Evolutionary conservation across 1,140 invertebrate genomes (phyloP).

Genomic region (Diorhabda elongata): DNA sequence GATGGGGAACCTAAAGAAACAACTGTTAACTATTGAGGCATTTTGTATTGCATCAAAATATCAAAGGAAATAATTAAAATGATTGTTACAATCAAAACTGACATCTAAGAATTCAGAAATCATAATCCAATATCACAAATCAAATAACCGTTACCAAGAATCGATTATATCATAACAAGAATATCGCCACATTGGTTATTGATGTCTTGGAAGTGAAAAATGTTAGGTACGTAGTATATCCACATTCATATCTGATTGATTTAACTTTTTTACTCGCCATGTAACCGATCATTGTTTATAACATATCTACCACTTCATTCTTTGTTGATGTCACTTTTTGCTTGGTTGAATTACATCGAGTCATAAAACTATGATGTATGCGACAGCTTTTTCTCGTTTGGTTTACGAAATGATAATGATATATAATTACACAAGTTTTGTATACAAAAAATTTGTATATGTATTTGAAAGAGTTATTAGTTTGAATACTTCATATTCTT

Average conservation of each 20-base stretch:
- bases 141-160: background rate
- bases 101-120: background rate
- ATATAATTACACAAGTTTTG: no score
- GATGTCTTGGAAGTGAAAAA: background rate
- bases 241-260: background rate
- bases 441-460: no score
- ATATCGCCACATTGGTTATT: background rate
- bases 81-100: background rate
- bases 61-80: background rate
- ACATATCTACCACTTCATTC: background rate
- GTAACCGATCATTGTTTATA: constrained; percentile 2
- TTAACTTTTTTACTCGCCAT: background rate
- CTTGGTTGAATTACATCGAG: background rate
- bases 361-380: background rate
- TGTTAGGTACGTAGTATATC: background rate
- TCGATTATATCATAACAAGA: background rate
- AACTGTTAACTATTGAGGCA: no score
- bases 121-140: background rate
- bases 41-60: background rate
- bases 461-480: no score
- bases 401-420: background rate
- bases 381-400: background rate
- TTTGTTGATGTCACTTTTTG: background rate
- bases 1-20: no score
- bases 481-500: no score